Percentiles rank a stretch among this genome's conserved stretches.
phyloP scores from a whole-genome alignment of 1,140 invertebrate genomes.

The Drosophila busckii region DNA sequence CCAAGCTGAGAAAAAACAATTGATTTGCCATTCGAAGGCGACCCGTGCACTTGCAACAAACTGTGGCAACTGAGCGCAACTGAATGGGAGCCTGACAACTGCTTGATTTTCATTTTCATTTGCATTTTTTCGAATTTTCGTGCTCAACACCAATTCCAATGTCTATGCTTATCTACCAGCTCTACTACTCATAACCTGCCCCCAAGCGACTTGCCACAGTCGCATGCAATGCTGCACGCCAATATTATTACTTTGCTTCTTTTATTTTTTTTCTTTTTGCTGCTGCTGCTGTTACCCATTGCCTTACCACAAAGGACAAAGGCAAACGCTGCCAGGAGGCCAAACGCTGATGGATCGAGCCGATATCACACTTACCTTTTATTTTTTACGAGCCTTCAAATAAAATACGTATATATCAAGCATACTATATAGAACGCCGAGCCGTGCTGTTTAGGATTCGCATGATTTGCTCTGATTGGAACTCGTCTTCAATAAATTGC shows the following conservation, averaged over 20 bases:
- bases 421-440: too few relatives aligned
- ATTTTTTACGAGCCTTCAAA: slow-evolving; percentile 61
- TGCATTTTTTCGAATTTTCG: slow-evolving; percentile 52
- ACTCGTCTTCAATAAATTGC: slow-evolving; percentile 71
- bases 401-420: too few relatives aligned
- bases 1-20: slow-evolving; percentile 72
- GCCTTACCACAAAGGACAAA: slow-evolving; percentile 68
- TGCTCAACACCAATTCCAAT: slow-evolving; percentile 76
- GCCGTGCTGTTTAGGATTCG: slow-evolving; percentile 31
- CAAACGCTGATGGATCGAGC: slow-evolving; percentile 35
- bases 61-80: slow-evolving; percentile 45
- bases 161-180: slow-evolving; percentile 51
- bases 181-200: too few relatives aligned
- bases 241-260: too few relatives aligned
- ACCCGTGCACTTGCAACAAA: slow-evolving; percentile 35
- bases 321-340: too few relatives aligned
- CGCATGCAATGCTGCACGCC: slow-evolving; percentile 48
- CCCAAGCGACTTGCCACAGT: slow-evolving; percentile 46
- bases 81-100: slow-evolving; percentile 51
- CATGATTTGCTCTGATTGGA: slow-evolving; percentile 75
- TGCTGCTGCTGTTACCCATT: neutral
- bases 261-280: neutral
- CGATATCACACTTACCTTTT: slow-evolving; percentile 77
- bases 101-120: slow-evolving; percentile 61
- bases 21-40: slow-evolving; percentile 60